phyloP scores from a whole-genome alignment of 2,888 invertebrate species.

The Onthophagus sagittarius region DNA sequence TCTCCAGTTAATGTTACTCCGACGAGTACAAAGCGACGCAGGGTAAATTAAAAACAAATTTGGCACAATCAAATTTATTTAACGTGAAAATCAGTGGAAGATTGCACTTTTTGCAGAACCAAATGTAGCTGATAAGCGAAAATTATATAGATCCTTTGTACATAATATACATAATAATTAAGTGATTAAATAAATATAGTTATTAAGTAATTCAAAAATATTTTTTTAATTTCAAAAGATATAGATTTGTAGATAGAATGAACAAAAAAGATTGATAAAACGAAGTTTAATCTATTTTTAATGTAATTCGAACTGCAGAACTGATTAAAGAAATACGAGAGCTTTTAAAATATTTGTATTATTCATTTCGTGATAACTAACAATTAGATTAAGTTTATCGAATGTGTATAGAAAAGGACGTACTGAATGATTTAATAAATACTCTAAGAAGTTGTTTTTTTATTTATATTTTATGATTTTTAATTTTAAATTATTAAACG shows the following conservation, averaged over 20 bases:
- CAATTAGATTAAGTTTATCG: not conserved
- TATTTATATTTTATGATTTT: too few species aligned
- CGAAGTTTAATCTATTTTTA: too few species aligned
- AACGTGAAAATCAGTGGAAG: not conserved
- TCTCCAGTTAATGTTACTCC: constrained; percentile 44
- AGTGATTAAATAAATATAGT: constrained; percentile 2
- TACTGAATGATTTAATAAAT: too few species aligned
- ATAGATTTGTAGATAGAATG: too few species aligned
- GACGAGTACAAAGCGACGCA: constrained; percentile 33
- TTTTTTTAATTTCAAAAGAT: not conserved
- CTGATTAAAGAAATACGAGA: too few species aligned
- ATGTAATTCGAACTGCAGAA: too few species aligned
- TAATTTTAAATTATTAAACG: too few species aligned
- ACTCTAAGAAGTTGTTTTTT: too few species aligned
- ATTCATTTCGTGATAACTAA: constrained; percentile 9
- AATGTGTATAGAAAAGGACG: too few species aligned
- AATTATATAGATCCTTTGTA: constrained; percentile 3
- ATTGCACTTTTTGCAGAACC: not conserved
- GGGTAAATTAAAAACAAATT: constrained; percentile 18
- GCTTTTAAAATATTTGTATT: not conserved
- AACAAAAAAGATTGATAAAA: too few species aligned
- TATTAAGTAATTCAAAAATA: constrained; percentile 1
- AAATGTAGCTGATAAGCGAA: constrained; percentile 3
- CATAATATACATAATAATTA: not conserved
- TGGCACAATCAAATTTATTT: not conserved